A percentile compares a stretch with the other conserved stretches of the same genome.
Conservation (phyloP, 2,888 invertebrate species). For the Margaritifera margaritifera region DNA sequence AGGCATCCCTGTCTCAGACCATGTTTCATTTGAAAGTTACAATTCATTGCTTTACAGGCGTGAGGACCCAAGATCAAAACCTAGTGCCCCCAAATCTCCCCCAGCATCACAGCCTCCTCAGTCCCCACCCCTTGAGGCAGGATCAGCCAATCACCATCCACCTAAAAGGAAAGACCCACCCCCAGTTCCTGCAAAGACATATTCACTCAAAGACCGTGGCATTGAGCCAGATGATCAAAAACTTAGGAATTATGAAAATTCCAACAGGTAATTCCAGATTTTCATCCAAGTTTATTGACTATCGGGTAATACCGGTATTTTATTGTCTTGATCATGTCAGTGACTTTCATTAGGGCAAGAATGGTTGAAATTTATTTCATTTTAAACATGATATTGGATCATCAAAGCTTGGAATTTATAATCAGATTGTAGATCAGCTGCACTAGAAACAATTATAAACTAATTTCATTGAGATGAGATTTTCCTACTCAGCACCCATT, state of each 20-base stretch:
- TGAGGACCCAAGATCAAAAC: slow-evolving; percentile 27
- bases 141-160: slow-evolving; percentile 7
- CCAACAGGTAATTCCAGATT: slow-evolving; percentile 44
- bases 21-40: neutral
- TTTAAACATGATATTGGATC: no score
- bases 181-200: slow-evolving; percentile 63
- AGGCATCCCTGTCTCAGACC: no score
- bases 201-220: slow-evolving; percentile 58
- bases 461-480: no score
- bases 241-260: slow-evolving; percentile 63
- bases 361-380: no score
- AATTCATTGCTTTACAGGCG: slow-evolving; percentile 28
- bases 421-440: no score
- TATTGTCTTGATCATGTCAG: no score
- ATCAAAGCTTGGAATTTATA: no score
- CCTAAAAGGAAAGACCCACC: slow-evolving; percentile 55
- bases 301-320: no score
- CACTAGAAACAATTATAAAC: no score
- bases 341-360: no score
- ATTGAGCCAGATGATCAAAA: slow-evolving; percentile 61
- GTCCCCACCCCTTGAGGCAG: slow-evolving; percentile 14
- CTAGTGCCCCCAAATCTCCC: slow-evolving; percentile 17
- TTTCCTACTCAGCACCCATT: no score
- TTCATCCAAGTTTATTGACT: no score
- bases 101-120: slow-evolving; percentile 21